Percentiles rank a stretch among this genome's conserved stretches.
Conservation (phyloP, 2,113 vertebrate species). For the Platysteira castanea region DNA sequence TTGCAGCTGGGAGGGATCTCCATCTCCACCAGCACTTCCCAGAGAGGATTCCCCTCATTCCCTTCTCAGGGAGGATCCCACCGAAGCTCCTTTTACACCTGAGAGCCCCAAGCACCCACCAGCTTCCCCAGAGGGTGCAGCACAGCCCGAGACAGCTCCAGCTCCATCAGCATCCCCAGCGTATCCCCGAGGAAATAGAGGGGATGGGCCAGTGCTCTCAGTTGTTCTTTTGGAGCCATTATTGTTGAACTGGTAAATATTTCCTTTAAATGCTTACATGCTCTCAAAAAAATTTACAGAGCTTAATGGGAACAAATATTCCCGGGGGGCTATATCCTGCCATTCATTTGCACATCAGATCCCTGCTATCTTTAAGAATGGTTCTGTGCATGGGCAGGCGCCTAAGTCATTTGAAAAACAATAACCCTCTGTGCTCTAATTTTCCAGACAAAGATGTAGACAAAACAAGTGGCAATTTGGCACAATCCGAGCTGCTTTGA, state of each 20-base stretch:
- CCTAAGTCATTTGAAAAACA: neutral
- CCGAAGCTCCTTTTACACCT: neutral
- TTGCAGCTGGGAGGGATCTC: neutral
- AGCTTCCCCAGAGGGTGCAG: neutral
- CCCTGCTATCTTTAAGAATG: conserved; percentile 7
- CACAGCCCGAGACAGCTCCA: neutral
- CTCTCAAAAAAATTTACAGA: neutral
- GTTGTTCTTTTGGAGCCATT: neutral
- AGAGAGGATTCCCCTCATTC: neutral
- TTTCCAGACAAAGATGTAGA: conserved; percentile 1
- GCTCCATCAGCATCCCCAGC: neutral
- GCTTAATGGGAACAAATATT: conserved; percentile 21
- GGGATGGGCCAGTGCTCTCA: neutral
- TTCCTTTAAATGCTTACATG: neutral
- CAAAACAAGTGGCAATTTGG: conserved; percentile 37
- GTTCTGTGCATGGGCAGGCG: neutral
- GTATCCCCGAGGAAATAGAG: neutral
- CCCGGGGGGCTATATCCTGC: conserved; percentile 29
- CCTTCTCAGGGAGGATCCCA: neutral
- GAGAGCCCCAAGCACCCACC: neutral
- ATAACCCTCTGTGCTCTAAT: conserved; percentile 10
- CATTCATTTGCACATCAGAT: neutral
- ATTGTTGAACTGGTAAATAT: conserved; percentile 19
- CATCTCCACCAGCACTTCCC: neutral
- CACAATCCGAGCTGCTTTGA: neutral